Evolutionary conservation across 1,140 invertebrate genomes (phyloP), one percentile per base, ranked within the genome.

Genomic region (Scaptomyza pallida): DNA sequence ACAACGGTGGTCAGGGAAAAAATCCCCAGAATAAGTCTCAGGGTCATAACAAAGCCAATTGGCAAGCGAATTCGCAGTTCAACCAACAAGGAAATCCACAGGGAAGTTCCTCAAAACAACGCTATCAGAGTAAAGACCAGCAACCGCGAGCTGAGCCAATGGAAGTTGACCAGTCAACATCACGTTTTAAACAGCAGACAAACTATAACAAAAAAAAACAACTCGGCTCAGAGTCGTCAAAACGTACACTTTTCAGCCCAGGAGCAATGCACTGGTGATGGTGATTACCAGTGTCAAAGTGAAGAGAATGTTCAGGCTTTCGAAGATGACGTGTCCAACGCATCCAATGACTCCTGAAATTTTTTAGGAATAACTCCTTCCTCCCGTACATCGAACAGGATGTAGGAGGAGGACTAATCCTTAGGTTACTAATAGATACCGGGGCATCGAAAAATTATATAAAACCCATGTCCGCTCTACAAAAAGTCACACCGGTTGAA

Each of bases 381-480:
- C 19, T 47, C 19, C 44, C 19, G 5, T 47, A 47, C 19, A 6
- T 47, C 10, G 10, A 23, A 23, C 19, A 23, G 5, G 19, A 47
- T 47, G 19, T 23, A 47, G 19, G 44, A 6, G n/a, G n/a, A 12
- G 44, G 9, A 43, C 12, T 45, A 10, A 6, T 45, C 15, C 13
- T 16, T 16, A 45, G 5, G 12, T 8, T 45, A n/a, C 43, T 45
- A 19, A 45, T 21, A 21, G 43, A 19, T 19, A 21, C 43, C 16
- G 43, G 43, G 12, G 43, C 43, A 6, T 45, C 43, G 1, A 45
- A 45, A 4, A 45, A 21, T 5, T 45, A 45, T 21, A 45, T 45
- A 2, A 45, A 45, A 45, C 43, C 43, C 16, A 21, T 45, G 43
- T 45, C 43, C 17, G 43, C 2, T 19, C 12, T 21, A 45, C 10